Percentiles rank a stretch among this genome's conserved stretches.
Conservation (phyloP, 2,113 vertebrate genomes). For the Macheiramphus alcinus region DNA sequence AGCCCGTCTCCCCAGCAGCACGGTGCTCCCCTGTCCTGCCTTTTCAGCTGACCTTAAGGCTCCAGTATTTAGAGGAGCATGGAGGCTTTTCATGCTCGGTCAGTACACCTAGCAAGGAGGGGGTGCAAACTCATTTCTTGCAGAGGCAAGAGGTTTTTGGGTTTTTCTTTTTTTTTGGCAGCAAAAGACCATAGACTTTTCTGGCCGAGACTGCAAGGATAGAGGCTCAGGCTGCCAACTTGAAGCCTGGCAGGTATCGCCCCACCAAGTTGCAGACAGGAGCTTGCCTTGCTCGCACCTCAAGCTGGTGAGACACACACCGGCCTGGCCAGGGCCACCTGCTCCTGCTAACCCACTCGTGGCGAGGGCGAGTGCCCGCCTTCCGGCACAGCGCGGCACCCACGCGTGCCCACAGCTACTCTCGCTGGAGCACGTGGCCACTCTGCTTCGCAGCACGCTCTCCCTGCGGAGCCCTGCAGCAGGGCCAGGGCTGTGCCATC, state of each 20-base stretch:
- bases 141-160: not conserved
- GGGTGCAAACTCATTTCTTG: not conserved
- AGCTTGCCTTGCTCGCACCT: not conserved
- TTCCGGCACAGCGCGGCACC: not conserved
- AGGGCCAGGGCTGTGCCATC: not conserved
- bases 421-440: accelerated
- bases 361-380: not conserved
- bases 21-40: not conserved
- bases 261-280: not conserved
- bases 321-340: not conserved
- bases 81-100: not conserved
- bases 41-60: not conserved
- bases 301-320: accelerated
- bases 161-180: not conserved
- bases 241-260: not conserved
- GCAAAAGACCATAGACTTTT: not conserved
- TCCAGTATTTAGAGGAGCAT: accelerated
- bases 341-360: not conserved
- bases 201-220: no score
- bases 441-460: accelerated
- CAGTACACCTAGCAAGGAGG: not conserved
- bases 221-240: not conserved
- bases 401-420: not conserved
- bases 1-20: not conserved
- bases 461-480: not conserved